Conservation (phyloP, 2,797 vertebrate genomes). For the Podarcis siculus region DNA sequence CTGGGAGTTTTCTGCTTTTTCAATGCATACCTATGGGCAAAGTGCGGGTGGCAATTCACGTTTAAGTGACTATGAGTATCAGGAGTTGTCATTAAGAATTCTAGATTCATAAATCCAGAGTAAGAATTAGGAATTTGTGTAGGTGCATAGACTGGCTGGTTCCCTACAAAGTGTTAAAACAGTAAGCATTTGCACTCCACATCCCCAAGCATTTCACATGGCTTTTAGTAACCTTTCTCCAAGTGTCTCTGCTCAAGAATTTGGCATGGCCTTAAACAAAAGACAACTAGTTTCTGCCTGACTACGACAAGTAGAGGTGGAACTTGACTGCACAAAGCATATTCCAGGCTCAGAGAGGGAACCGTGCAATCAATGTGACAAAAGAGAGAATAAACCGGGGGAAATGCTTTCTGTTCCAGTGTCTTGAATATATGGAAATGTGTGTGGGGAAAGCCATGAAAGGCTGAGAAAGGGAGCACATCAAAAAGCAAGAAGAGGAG, state of each 20-base stretch:
- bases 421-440: conserved; percentile 23
- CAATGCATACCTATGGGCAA: background rate
- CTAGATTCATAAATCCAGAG: background rate
- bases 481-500: background rate
- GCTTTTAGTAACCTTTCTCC: background rate
- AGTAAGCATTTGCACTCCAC: background rate
- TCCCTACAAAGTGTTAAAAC: background rate
- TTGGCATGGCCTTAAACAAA: conserved; percentile 10
- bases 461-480: background rate
- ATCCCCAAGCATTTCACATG: background rate
- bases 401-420: conserved; percentile 1
- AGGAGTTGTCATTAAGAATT: background rate
- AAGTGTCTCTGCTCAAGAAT: background rate
- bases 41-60: background rate
- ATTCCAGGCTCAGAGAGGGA: background rate
- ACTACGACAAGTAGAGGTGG: background rate
- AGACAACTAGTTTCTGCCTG: background rate
- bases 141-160: background rate
- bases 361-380: conserved; percentile 11
- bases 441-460: background rate
- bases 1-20: background rate
- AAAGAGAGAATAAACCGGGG: conserved; percentile 8
- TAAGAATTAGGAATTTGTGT: background rate
- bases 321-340: conserved; percentile 1
- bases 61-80: background rate